Evolutionary conservation across 2,113 vertebrate genomes (phyloP), one percentile per base, ranked within the genome.

Genomic region (Melanerpes aurifrons): DNA sequence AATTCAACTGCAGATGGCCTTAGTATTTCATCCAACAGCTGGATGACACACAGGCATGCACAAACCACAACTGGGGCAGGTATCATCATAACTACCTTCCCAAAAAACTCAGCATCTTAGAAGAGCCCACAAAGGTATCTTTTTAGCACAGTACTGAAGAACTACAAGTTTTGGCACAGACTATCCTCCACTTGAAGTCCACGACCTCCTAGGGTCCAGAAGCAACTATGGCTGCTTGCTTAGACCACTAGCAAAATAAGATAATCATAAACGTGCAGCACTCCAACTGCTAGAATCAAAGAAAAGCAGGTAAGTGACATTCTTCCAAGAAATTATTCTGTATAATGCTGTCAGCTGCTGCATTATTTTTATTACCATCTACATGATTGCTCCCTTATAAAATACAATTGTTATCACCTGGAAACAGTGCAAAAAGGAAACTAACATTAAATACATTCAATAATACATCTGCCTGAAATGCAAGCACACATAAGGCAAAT

Each of bases 391-490:
- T 76, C 35, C 26, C 32, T 76, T 74, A 25, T 64, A 63, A 83
- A 79, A 73, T 17, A 61, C 24, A 26, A 31, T 6, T 56, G 8
- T 45, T 67, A 93, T 56, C 43, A 70, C 77, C 68, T 37, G 47
- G 3, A 63, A 92, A 67, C 7, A 56, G n/a, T 14, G 70, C 32
- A 43, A 63, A 54, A 70, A 73, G 10, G 13, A 10, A 82, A 89
- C 32, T 35, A n/a, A 84, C 82, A 74, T 47, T 24, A 77, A 87
- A 87, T 31, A 50, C 18, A n/a, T 21, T 17, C 5, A 82, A 74
- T 28, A 71, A 72, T 3, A n/a, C 0, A 12, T 0, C 3, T 21
- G 22, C 8, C 53, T 87, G 54, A 87, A 67, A 82, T 1, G 9
- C 63, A 82, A 50, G 21, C 9, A 57, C 4, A 6, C 16, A 29